phyloP scores from a whole-genome alignment of 2,797 vertebrate species.

The Gadopsis marmoratus region DNA sequence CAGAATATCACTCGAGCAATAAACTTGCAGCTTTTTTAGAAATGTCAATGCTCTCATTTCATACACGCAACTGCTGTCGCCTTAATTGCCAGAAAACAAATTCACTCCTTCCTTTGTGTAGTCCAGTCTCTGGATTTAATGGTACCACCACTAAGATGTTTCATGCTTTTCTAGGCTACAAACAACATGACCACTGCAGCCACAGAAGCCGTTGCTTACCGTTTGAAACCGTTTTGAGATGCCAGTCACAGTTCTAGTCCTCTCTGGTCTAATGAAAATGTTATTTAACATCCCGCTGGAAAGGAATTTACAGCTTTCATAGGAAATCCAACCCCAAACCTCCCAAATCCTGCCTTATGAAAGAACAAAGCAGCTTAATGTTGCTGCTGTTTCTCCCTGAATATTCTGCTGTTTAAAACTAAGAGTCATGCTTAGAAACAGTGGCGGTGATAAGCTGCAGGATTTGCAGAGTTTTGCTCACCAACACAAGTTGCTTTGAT shows the following conservation, averaged over 20 bases:
- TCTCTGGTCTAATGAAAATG: slow-evolving; percentile 56
- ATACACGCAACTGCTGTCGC: background rate
- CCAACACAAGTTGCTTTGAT: slow-evolving; percentile 50
- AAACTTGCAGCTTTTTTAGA: background rate
- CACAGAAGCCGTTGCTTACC: slow-evolving; percentile 1
- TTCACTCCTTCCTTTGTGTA: background rate
- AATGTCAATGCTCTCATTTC: background rate
- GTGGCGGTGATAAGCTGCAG: slow-evolving; percentile 54
- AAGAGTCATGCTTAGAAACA: slow-evolving; percentile 44
- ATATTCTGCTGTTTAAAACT: slow-evolving; percentile 54
- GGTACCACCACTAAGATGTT: background rate
- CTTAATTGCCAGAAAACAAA: background rate
- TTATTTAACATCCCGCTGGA: slow-evolving; percentile 48
- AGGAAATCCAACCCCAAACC: slow-evolving; percentile 57
- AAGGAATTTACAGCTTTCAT: slow-evolving; percentile 52
- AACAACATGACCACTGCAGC: slow-evolving; percentile 17
- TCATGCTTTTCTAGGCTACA: slow-evolving; percentile 5
- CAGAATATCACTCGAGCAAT: background rate
- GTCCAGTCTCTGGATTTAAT: background rate
- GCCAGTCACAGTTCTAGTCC: slow-evolving; percentile 23
- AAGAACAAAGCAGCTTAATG: slow-evolving; percentile 72
- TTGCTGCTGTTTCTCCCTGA: slow-evolving; percentile 52
- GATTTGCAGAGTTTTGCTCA: slow-evolving; percentile 62
- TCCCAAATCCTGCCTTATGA: slow-evolving; percentile 58
- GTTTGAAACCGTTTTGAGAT: slow-evolving; percentile 44